These are phyloP conservation scores for Volucella inanis DNA, from an alignment of 2,888 invertebrate species.

Conservation along the genomic window DNA sequence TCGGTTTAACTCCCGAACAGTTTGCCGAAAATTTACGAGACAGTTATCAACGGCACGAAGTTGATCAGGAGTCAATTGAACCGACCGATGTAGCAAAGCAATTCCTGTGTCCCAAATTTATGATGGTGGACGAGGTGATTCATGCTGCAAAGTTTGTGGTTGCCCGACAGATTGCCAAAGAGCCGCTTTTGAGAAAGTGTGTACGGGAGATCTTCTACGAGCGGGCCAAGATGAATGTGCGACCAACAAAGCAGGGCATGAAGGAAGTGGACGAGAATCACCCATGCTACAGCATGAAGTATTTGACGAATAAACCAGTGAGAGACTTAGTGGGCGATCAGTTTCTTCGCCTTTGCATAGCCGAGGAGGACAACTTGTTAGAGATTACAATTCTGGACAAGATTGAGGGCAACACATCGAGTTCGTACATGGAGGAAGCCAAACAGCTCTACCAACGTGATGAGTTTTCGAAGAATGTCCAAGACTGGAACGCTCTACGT, in stretches of 20 bases:
- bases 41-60: conserved; percentile 97
- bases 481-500: conserved; percentile 97
- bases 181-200: conserved; percentile 93
- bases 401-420: conserved; percentile 90
- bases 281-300: conserved; percentile 93
- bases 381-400: conserved; percentile 89
- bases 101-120: conserved; percentile 87
- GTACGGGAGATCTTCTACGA: conserved; percentile 94
- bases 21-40: conserved; percentile 98
- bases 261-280: conserved; percentile 98
- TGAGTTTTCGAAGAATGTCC: conserved; percentile 96
- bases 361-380: conserved; percentile 91
- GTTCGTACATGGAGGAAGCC: conserved; percentile 93
- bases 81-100: conserved; percentile 92
- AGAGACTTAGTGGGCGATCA: conserved; percentile 94
- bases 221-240: conserved; percentile 91
- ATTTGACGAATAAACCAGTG: conserved; percentile 95
- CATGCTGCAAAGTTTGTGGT: conserved; percentile 97
- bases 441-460: conserved; percentile 89
- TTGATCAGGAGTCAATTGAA: conserved; percentile 94
- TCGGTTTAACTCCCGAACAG: conserved; percentile 96
- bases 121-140: conserved; percentile 91
- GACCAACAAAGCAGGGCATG: conserved; percentile 94
- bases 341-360: conserved; percentile 91
- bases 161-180: conserved; percentile 95